These are phyloP conservation scores for Alligator sinensis DNA, from an alignment of 2,113 vertebrate species.

Conservation along the genomic window DNA sequence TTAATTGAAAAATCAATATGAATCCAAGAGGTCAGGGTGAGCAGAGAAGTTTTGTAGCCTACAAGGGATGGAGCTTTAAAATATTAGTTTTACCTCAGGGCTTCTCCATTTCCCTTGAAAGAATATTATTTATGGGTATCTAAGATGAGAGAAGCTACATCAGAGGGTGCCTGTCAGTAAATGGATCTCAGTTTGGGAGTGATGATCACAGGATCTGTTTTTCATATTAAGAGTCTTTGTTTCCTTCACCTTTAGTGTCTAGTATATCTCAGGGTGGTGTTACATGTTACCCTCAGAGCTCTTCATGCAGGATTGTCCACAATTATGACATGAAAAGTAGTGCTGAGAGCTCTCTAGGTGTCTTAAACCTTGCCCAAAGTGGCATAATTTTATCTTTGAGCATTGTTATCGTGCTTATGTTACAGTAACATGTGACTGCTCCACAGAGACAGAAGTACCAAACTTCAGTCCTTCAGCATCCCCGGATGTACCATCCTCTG, in stretches of 20 bases:
- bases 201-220: neutral
- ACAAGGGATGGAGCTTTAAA: neutral
- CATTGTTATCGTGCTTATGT: too few species aligned
- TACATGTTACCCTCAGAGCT: too few species aligned
- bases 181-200: neutral
- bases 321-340: too few species aligned
- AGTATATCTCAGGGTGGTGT: neutral
- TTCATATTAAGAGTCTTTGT: neutral
- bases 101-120: neutral
- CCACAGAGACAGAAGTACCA: too few species aligned
- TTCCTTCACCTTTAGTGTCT: accelerated
- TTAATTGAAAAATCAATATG: conserved; percentile 49
- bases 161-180: neutral
- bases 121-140: neutral
- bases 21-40: neutral
- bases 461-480: too few species aligned
- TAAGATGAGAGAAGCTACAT: neutral
- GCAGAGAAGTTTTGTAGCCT: neutral
- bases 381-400: too few species aligned
- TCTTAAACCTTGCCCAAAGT: too few species aligned
- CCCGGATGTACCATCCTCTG: too few species aligned
- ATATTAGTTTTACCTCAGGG: conserved; percentile 7
- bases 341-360: too few species aligned
- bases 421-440: too few species aligned
- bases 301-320: too few species aligned